These are phyloP conservation scores for Sipha maydis DNA, from an alignment of 2,888 invertebrate genomes.

Conservation along the genomic window DNA sequence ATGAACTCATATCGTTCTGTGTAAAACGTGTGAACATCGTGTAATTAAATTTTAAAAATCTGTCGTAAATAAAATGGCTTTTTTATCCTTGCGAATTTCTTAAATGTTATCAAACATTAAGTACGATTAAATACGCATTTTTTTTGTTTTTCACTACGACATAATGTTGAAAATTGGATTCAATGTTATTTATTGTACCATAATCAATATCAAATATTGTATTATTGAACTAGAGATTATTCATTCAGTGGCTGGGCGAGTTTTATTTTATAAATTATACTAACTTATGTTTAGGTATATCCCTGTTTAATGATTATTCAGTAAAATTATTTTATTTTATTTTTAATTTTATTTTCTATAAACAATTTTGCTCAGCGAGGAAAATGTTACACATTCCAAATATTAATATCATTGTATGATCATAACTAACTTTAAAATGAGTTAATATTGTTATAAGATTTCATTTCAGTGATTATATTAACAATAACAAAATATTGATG, in stretches of 20 bases:
- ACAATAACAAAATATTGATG: neutral
- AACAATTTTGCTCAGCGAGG: no score
- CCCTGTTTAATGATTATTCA: neutral
- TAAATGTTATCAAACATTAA: neutral
- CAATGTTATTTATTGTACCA: no score
- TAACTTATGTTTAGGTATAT: neutral
- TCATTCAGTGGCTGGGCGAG: constrained; percentile 1
- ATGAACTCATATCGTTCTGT: neutral
- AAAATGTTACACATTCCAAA: no score
- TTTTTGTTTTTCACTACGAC: neutral
- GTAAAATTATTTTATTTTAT: neutral
- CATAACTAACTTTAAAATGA: neutral
- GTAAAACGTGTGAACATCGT: constrained; percentile 14
- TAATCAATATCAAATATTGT: no score
- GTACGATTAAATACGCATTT: neutral
- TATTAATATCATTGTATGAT: neutral
- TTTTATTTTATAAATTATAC: constrained; percentile 12
- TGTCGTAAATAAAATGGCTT: neutral
- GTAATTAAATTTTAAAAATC: neutral
- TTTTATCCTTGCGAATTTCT: neutral
- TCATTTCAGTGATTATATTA: neutral
- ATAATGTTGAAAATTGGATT: no score
- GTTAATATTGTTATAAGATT: neutral
- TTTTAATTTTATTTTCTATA: no score
- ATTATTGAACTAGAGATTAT: neutral